Evolutionary conservation across 2,888 invertebrate genomes (phyloP).

Genomic region (Drosophila pseudotakahashii): DNA sequence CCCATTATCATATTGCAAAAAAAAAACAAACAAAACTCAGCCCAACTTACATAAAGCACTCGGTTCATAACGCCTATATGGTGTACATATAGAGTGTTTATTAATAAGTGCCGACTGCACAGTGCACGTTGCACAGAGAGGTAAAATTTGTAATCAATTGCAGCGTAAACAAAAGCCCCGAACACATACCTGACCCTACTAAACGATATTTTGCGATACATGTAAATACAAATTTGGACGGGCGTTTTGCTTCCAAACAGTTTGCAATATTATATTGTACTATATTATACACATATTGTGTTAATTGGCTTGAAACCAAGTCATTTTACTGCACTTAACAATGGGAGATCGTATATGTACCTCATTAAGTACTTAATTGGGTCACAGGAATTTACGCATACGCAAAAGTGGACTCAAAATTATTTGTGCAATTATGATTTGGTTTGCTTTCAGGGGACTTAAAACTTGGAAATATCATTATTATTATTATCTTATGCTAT

Average conservation of each 20-base stretch:
- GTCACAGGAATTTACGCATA: slow-evolving; percentile 16
- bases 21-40: slow-evolving; percentile 7
- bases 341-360: no score
- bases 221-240: background rate
- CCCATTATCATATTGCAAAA: slow-evolving; percentile 30
- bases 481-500: no score
- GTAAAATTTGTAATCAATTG: slow-evolving; percentile 1
- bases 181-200: slow-evolving; percentile 22
- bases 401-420: background rate
- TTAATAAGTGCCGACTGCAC: slow-evolving; percentile 24
- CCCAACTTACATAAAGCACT: slow-evolving; percentile 32
- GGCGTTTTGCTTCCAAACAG: background rate
- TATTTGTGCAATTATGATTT: no score
- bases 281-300: background rate
- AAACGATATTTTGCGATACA: background rate
- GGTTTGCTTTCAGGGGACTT: background rate
- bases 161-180: slow-evolving; percentile 33
- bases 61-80: slow-evolving; percentile 19
- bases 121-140: slow-evolving; percentile 28
- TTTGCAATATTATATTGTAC: no score
- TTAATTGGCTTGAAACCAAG: background rate
- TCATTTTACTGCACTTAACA: background rate
- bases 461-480: no score
- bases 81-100: slow-evolving; percentile 16
- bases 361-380: background rate